These are phyloP conservation scores for Polydesmus complanatus DNA, from an alignment of 2,888 invertebrate species.

Conservation along the genomic window DNA sequence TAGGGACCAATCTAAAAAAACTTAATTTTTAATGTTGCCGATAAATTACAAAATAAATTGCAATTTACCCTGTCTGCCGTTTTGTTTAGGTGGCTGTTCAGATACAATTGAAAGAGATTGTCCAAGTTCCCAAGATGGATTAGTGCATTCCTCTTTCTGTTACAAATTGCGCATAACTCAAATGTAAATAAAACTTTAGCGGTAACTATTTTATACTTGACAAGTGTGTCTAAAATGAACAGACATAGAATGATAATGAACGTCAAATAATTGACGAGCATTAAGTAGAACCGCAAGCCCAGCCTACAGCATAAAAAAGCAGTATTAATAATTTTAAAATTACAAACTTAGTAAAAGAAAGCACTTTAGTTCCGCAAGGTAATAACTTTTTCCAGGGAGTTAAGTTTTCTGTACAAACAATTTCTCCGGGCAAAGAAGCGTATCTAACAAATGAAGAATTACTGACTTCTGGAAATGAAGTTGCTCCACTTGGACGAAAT, in stretches of 20 bases:
- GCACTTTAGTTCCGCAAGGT: constrained; percentile 72
- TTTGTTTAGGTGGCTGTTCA: constrained; percentile 44
- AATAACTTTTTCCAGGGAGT: constrained; percentile 96
- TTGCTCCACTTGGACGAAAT: constrained; percentile 59
- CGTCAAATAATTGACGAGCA: constrained; percentile 79
- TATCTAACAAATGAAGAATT: constrained; percentile 42
- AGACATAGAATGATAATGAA: constrained; percentile 80
- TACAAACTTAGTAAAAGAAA: neutral
- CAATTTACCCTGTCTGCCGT: neutral
- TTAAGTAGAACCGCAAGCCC: constrained; percentile 79
- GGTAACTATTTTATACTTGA: constrained; percentile 31
- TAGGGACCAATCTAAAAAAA: constrained; percentile 64
- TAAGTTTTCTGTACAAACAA: constrained; percentile 95
- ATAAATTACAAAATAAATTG: neutral
- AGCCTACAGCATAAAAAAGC: constrained; percentile 36
- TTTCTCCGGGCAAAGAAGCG: constrained; percentile 85
- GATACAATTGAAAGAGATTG: constrained; percentile 79
- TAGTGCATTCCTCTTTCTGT: constrained; percentile 33
- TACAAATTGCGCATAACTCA: no score
- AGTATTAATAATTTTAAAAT: neutral
- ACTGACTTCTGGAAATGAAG: constrained; percentile 38
- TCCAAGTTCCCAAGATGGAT: constrained; percentile 59
- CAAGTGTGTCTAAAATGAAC: constrained; percentile 72
- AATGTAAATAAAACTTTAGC: no score
- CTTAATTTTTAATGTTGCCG: neutral